phyloP scores from a whole-genome alignment of 1,140 invertebrate species.

The Heliconius congener region DNA sequence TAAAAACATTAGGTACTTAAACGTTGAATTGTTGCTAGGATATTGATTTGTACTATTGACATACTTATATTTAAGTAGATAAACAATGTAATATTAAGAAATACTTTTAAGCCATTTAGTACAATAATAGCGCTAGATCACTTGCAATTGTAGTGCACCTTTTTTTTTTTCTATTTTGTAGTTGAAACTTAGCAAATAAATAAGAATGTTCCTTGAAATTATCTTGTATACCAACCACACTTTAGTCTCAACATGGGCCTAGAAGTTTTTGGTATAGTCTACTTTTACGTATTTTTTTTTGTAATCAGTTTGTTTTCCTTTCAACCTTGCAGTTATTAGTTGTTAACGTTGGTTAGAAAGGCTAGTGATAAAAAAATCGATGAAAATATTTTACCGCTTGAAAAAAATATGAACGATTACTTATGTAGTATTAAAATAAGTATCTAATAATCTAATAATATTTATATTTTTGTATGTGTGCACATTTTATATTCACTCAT shows the following conservation, averaged over 20 bases:
- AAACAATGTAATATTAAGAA: slow-evolving; percentile 27
- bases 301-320: background rate
- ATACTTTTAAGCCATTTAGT: slow-evolving; percentile 48
- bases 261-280: background rate
- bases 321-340: background rate
- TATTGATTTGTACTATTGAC: slow-evolving; percentile 28
- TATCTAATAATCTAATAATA: background rate
- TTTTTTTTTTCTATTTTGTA: background rate
- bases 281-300: background rate
- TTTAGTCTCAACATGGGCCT: slow-evolving; percentile 15
- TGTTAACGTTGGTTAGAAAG: slow-evolving; percentile 12
- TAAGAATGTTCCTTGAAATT: slow-evolving; percentile 8
- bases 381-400: slow-evolving; percentile 2
- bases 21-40: slow-evolving; percentile 50
- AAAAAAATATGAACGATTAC: background rate
- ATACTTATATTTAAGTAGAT: slow-evolving; percentile 5
- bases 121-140: slow-evolving; percentile 57
- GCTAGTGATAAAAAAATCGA: slow-evolving; percentile 23
- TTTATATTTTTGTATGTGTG: slow-evolving; percentile 1
- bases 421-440: background rate
- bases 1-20: slow-evolving; percentile 34
- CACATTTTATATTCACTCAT: background rate
- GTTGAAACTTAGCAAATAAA: background rate
- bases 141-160: background rate
- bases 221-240: background rate